Base-by-base conservation (phyloP, 2,888 invertebrate species). In the Luperina nickerlii region DNA sequence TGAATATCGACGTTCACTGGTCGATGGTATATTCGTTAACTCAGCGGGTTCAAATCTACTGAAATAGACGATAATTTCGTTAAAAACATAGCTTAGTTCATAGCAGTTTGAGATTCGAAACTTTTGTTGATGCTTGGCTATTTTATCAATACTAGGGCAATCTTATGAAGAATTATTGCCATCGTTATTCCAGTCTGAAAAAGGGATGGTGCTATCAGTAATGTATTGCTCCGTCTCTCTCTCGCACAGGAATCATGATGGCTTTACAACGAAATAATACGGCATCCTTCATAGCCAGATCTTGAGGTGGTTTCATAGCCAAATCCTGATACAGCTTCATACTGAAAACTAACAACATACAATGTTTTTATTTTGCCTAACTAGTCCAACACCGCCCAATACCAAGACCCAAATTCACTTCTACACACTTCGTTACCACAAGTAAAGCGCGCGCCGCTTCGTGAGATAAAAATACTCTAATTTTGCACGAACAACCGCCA, bases 1-100 rank as follows among this genome's bases (percentile, higher is more conserved):
- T n/a, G 65, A 74, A 80, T 78, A 81, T 76, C 76, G 76, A 74
- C 63, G 54, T 70, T 72, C 74, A 27, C 51, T 79, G 71, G 24
- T 71, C 77, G 42, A 60, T 84, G 13, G 38, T 54, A 66, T 24
- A 73, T 57, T 87, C 73, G 80, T 54, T 65, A 51, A 48, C 27
- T 80, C 76, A 80, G 80, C 88, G 42, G 42, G 18, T 62, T 82
- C 5, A 42, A 15, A 32, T 32, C 42, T 15, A 68, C 38, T 27
- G 54, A 73, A 74, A 74, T 76, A 8, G 24, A 32, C 27, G 18
- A 45, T 15, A 18, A 13, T 73, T 66, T 69, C 4, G 20, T 65
- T 69, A 57, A 67, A 57, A 65, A 67, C 27, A 24, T 79, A 45
- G 0, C 32, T 11, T 24, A 13, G 32, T 13, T n/a, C 1, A 7